A percentile compares a stretch with the other conserved stretches of the same genome.
phyloP scores from a whole-genome alignment of 2,113 vertebrate species.

The Chamaetylas fuelleborni region DNA sequence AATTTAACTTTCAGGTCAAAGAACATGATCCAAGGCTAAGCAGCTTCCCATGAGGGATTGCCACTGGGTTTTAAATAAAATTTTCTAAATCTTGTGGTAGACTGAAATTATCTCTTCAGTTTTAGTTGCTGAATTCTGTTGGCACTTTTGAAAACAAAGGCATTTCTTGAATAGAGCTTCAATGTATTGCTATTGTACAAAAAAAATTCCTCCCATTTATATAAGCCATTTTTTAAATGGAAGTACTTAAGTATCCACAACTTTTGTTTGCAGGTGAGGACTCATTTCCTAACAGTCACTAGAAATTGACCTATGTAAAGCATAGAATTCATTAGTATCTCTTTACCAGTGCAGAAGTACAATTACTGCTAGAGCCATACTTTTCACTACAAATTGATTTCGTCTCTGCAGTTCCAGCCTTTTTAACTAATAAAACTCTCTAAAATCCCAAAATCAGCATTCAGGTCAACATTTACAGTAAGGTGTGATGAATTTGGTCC shows the following conservation, averaged over 20 bases:
- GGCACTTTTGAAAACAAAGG: background rate
- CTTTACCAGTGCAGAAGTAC: background rate
- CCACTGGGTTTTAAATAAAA: background rate
- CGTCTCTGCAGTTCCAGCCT: background rate
- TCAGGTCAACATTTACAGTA: background rate
- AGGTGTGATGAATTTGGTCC: background rate
- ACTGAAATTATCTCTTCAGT: background rate
- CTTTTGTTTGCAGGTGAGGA: background rate
- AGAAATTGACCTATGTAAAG: background rate
- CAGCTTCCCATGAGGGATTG: background rate
- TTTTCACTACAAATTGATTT: background rate
- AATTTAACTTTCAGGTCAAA: background rate
- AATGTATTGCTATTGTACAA: background rate
- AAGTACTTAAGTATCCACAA: background rate
- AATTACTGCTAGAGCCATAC: background rate
- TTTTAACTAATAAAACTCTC: background rate
- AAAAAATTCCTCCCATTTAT: background rate
- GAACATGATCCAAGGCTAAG: background rate
- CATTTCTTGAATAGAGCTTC: background rate
- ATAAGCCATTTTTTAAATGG: background rate
- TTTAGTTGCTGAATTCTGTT: background rate
- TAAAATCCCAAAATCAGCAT: background rate
- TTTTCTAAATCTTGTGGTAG: background rate
- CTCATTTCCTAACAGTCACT: background rate
- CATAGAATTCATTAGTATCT: background rate